Base-by-base conservation (phyloP, 2,888 invertebrate genomes). In the Mythimna impura region DNA sequence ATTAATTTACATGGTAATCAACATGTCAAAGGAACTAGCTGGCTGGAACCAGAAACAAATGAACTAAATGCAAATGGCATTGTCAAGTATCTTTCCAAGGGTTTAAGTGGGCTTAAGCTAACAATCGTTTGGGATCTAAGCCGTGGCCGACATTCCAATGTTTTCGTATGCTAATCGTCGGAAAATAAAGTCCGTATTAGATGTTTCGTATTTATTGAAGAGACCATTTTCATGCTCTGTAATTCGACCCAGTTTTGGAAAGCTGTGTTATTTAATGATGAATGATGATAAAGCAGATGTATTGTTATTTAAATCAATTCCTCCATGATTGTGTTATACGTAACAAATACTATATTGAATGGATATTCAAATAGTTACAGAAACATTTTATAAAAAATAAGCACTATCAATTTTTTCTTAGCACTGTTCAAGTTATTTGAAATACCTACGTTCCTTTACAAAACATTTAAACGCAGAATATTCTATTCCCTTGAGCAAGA, bases 1-100 rank as follows among this genome's bases (percentile, higher is more conserved):
- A 82, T 84, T 82, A 78, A 85, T 84, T 85, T 86, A 84, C 84
- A 84, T 84, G 62, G 78, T 85, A 84, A 84, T 86, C 86, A 85
- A 76, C 80, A 77, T 86, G 84, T 86, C 84, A 85, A 85, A 85
- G 86, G 86, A 84, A 74, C 70, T 76, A 80, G 76, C 79, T 71
- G 47, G 68, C 71, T 82, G 67, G 77, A 76, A 82, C 82, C 68
- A 80, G 84, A 86, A 86, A 86, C 84, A 82, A 85, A 86, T 78
- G 78, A 86, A 86, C 84, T 86, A 85, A 86, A 85, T 86, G 84
- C 80, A 84, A 85, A 86, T 85, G 73, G 58, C 75, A 72, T 84
- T 82, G 86, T 85, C 85, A 86, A 86, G 85, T 77, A 83, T 69
- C 73, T 83, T 83, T 80, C 68, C 76, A 77, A 76, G 72, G 82